A percentile compares a stretch with the other conserved stretches of the same genome.
These are phyloP conservation scores for Raphicerus campestris DNA, from an alignment of 2,113 vertebrate genomes.

Conservation along the genomic window DNA sequence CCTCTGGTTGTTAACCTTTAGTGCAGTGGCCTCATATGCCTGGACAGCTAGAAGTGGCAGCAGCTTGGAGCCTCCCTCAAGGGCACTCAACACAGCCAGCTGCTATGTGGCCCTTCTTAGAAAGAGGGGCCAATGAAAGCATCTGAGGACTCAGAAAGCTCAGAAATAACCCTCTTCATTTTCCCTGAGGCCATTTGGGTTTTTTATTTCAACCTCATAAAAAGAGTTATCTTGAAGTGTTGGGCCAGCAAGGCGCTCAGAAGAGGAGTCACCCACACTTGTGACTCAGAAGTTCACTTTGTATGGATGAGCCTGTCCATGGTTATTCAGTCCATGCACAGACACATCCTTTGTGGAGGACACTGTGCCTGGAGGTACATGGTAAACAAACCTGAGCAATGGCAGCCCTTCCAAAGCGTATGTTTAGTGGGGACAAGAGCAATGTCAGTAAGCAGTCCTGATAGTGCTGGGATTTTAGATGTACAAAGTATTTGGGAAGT, in stretches of 20 bases:
- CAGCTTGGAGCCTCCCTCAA: background rate
- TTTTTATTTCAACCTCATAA: background rate
- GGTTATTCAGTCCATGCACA: background rate
- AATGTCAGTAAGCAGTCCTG: background rate
- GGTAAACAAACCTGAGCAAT: background rate
- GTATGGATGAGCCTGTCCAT: background rate
- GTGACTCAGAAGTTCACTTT: background rate
- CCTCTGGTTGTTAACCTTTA: background rate
- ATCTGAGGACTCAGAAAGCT: background rate
- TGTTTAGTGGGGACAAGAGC: background rate
- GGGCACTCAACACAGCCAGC: background rate
- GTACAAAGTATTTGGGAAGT: background rate
- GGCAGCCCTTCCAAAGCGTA: background rate
- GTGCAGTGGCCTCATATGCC: background rate
- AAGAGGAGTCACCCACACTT: background rate
- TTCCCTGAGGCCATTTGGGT: background rate
- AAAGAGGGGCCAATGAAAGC: background rate
- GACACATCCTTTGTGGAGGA: no score
- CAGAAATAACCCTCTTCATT: background rate
- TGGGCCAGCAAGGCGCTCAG: background rate
- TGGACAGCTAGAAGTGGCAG: background rate
- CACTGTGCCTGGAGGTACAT: rapidly evolving
- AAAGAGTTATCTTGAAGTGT: background rate
- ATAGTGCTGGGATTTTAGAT: background rate
- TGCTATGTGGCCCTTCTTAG: background rate